Conservation (phyloP, 2,113 vertebrate genomes). For the Toxotes jaculatrix region DNA sequence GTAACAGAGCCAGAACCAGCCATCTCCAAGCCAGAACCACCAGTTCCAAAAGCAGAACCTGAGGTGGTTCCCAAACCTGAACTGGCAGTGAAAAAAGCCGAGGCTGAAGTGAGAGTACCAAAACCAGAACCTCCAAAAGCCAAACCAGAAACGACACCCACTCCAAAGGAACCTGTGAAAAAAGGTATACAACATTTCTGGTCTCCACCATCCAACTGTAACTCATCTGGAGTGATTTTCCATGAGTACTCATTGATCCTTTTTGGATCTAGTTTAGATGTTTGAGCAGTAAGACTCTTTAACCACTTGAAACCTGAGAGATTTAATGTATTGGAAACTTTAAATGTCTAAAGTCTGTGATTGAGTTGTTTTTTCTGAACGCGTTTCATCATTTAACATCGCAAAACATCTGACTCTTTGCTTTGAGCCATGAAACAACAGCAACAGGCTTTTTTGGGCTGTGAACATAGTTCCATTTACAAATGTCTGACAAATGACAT, state of each 20-base stretch:
- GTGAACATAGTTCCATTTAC: background rate
- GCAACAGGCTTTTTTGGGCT: background rate
- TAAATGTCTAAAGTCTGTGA: background rate
- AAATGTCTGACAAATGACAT: slow-evolving; percentile 49
- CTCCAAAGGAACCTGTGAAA: slow-evolving; percentile 57
- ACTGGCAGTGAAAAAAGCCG: slow-evolving; percentile 7
- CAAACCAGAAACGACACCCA: slow-evolving; percentile 80
- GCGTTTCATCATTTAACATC: background rate
- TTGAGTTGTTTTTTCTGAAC: background rate
- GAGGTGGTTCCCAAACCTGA: slow-evolving; percentile 21
- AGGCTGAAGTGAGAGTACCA: slow-evolving; percentile 21
- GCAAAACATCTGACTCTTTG: background rate
- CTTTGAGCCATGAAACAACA: background rate
- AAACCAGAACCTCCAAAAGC: slow-evolving; percentile 41
- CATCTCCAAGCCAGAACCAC: slow-evolving; percentile 29
- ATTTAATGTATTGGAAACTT: background rate
- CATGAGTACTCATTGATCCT: background rate
- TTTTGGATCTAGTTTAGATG: slow-evolving; percentile 2
- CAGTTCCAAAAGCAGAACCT: slow-evolving; percentile 27
- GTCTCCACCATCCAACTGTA: slow-evolving; percentile 23
- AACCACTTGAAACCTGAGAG: background rate
- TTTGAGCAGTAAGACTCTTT: slow-evolving; percentile 34
- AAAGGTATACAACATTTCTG: slow-evolving; percentile 69
- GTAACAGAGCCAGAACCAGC: slow-evolving; percentile 26
- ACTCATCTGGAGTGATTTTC: slow-evolving; percentile 21